phyloP scores from a whole-genome alignment of 35 echinoderm and acorn worm genomes.

The Heliocidaris erythrogramma region DNA sequence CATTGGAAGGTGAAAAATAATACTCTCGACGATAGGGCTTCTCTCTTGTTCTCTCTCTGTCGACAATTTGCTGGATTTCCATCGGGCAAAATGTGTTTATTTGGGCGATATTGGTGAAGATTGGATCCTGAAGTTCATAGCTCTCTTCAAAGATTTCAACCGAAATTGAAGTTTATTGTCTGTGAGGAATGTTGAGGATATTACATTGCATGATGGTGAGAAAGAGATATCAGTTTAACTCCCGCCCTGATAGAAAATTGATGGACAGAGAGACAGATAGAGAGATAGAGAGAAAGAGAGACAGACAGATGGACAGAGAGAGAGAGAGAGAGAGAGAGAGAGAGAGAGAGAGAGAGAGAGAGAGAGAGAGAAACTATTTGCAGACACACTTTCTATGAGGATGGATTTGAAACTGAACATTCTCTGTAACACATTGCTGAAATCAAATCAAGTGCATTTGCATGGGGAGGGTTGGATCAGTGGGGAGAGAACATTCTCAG shows the following conservation, averaged over 20 bases:
- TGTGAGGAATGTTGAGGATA: conserved; percentile 18
- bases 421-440: not conserved
- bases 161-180: conserved; percentile 52
- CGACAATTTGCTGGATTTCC: conserved; percentile 26
- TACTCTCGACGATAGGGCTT: not conserved
- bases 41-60: conserved; percentile 10
- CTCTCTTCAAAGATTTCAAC: conserved; percentile 28
- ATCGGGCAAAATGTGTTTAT: conserved; percentile 30
- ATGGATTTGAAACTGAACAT: conserved; percentile 3
- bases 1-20: conserved; percentile 26
- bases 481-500: not conserved
- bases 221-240: conserved; percentile 24
- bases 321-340: not conserved
- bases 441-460: not conserved
- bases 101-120: conserved; percentile 30
- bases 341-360: not conserved
- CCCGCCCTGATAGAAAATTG: conserved; percentile 10
- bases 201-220: conserved; percentile 38
- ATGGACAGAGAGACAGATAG: not conserved
- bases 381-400: not conserved
- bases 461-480: not conserved
- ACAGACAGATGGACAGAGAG: not conserved
- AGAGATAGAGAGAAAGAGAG: not conserved
- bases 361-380: not conserved
- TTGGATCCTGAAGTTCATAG: conserved; percentile 45